Base-by-base conservation (phyloP, 2,888 invertebrate genomes). In the Erynnis tages region DNA sequence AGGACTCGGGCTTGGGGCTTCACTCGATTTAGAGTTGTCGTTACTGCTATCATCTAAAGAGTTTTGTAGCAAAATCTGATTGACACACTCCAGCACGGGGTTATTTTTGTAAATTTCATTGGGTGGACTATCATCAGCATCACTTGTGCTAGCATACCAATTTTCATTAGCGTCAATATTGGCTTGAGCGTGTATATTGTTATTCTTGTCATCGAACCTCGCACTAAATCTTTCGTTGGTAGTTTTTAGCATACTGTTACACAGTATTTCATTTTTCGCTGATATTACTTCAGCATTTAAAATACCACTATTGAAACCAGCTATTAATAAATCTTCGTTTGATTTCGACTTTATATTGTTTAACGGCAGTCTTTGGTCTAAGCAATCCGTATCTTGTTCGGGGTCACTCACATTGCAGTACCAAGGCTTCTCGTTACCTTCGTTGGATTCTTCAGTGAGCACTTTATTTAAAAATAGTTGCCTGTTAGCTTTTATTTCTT, bases 71-170 rank as follows among this genome's bases (percentile, higher is more conserved):
- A 96, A 82, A 63, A 96, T 96, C 80, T 94, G 96, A 83, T 96
- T 96, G 59, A 96, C 95, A 70, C 96, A 96, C 77, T 96, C 96
- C 43, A 96, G 79, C 4, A 96, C 96, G 1, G 96, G 96, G 80
- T 96, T 96, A 61, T 95, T 95, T 73, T 93, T 92, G 61, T 94
- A 93, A 61, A 93, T 92, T 70, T 93, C 93, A 68, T 91, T 91
- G 14, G 92, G 91, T 52, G 93, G 92, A 57, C 93, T 92, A 60
- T 94, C 94, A 70, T 95, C 95, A 35, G 93, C 93, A 69, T 95
- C 95, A 69, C 95, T 95, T 11, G 93, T 93, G 68, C 93, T 94
- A 8, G 93, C 93, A 76, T 95, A 95, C 95, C 95, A 95, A 75
- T 94, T 94, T 63, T 94, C 94, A 64, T 91, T 92, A 3, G 91